phyloP scores from a whole-genome alignment of 2,113 vertebrate genomes.

The Aptenodytes forsteri region DNA sequence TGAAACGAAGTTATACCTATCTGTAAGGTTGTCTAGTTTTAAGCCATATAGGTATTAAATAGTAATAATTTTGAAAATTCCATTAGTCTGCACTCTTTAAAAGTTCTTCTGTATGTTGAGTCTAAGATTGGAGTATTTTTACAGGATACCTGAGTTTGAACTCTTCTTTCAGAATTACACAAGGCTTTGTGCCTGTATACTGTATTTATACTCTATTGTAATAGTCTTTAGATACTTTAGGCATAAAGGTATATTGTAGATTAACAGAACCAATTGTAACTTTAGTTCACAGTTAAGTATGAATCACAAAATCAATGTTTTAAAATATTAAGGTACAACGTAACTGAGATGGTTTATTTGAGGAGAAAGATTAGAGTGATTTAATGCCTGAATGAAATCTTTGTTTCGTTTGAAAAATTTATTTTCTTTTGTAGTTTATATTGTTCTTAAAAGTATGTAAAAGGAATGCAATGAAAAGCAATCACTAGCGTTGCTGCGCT shows the following conservation, averaged over 20 bases:
- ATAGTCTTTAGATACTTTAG: neutral
- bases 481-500: neutral
- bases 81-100: neutral
- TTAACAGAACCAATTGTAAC: neutral
- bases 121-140: neutral
- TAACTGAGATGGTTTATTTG: neutral
- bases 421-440: neutral
- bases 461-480: neutral
- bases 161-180: neutral
- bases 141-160: neutral
- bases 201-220: accelerated
- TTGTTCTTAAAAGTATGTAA: neutral
- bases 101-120: neutral
- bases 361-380: neutral
- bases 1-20: neutral
- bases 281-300: neutral
- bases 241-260: neutral
- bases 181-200: neutral
- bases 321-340: neutral
- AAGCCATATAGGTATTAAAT: neutral
- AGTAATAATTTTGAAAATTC: neutral
- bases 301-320: neutral
- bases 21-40: neutral
- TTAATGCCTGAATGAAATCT: neutral
- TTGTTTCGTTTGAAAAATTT: neutral